Evolutionary conservation across 1,140 invertebrate species (phyloP).

Genomic region (Pogonus chalceus): DNA sequence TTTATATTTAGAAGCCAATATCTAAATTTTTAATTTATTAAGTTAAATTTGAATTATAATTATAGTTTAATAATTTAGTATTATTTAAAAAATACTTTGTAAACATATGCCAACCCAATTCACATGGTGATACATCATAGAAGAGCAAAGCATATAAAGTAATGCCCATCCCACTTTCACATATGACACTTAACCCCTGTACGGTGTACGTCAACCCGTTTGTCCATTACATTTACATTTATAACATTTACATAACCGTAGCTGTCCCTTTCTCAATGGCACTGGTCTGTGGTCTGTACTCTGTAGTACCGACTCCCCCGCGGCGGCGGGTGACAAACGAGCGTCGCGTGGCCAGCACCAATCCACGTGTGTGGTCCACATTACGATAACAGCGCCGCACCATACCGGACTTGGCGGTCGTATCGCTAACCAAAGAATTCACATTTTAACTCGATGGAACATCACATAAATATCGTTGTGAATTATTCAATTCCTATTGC

Average conservation of each 20-base stretch:
- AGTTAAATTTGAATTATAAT: too few species aligned
- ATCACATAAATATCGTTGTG: slow-evolving; percentile 2
- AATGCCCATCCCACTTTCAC: too few species aligned
- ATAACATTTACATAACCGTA: not conserved
- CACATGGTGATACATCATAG: too few species aligned
- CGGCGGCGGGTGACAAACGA: not conserved
- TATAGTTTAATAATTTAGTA: too few species aligned
- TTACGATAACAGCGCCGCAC: not conserved
- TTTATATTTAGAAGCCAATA: too few species aligned
- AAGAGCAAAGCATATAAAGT: too few species aligned
- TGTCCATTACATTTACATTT: not conserved
- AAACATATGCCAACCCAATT: too few species aligned
- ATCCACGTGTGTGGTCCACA: slow-evolving; percentile 5
- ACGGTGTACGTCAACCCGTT: too few species aligned
- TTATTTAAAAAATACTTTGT: too few species aligned
- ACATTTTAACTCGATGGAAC: slow-evolving; percentile 3
- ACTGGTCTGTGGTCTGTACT: not conserved
- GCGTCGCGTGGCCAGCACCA: not conserved
- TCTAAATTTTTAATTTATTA: too few species aligned
- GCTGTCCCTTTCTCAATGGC: not conserved
- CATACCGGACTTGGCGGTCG: not conserved
- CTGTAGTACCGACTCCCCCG: not conserved
- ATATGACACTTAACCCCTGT: not conserved
- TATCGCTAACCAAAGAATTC: slow-evolving; percentile 4
- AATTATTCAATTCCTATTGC: slow-evolving; percentile 6